Base-by-base conservation (phyloP, 2,888 invertebrate genomes). In the Pyrocoelia pectoralis region DNA sequence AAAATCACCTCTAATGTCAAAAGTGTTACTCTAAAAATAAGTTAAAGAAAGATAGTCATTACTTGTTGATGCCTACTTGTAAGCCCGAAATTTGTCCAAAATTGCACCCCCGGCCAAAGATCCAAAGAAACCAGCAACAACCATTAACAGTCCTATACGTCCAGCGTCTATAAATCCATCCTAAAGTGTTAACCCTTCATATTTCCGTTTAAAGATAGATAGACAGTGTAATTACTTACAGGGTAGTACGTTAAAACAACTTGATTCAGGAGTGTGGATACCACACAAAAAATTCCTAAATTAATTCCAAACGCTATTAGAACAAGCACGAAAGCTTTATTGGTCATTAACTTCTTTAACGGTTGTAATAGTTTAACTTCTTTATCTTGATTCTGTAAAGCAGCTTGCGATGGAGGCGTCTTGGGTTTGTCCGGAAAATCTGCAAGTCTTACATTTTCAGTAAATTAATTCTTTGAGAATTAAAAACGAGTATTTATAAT, bases 21-120 rank as follows among this genome's bases (percentile, higher is more conserved):
- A 98, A 99, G 8, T 98, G 41, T 1, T 41, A 13, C 15, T 17
- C 46, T 46, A 17, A n/a, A 46, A 46, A 17, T 5, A 24, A 24
- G 3, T 15, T 10, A 46, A 46, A 6, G 17, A 17, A 46, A 3
- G 3, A 5, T 6, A 3, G 24, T 24, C 6, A 24, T 24, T 24
- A 6, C 24, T 24, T 24, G 6, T 24, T 24, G 24, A 6, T 6
- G 24, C 3, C 8, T 80, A 93, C 92, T 97, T 97, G 84, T 94
- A 98, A 74, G 87, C 88, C 77, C 95, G 95, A 0, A 95, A 95
- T 83, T 90, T 94, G 83, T 98, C 97, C 68, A 98, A 84, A 72
- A 95, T 84, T 56, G 94, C 83, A 5, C 98, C 98, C 72, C 94
- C 93, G 1, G 93, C 82, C 2, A 98, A 89, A 0, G 96, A 95